Evolutionary conservation across 2,797 vertebrate species (phyloP).

Genomic region (Mallotus villosus): DNA sequence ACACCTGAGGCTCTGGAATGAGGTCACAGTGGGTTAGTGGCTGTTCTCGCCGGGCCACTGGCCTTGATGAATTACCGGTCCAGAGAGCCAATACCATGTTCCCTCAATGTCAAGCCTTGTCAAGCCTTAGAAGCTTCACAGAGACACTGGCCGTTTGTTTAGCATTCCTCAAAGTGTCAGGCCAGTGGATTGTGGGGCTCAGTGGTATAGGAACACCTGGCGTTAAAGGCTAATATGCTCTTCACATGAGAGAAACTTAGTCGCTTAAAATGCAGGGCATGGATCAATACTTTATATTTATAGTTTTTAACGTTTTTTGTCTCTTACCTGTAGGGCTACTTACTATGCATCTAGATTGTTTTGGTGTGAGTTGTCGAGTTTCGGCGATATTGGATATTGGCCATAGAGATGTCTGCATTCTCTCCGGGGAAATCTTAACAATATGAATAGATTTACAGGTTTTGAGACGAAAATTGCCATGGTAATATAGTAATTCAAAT

Average conservation of each 20-base stretch:
- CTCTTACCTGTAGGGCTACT: too few species aligned
- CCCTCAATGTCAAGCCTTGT: conserved; percentile 31
- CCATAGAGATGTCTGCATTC: too few species aligned
- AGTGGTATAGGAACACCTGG: not conserved
- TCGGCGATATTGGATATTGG: too few species aligned
- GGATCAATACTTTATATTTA: not conserved
- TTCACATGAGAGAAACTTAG: not conserved
- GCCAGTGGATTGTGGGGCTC: not conserved
- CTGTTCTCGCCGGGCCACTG: conserved; percentile 11
- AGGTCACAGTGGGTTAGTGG: conserved; percentile 27
- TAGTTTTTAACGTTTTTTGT: too few species aligned
- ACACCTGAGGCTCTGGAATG: conserved; percentile 12
- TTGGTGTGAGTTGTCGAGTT: too few species aligned
- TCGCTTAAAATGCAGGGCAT: not conserved
- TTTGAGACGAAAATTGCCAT: not conserved
- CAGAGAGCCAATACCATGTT: conserved; percentile 32
- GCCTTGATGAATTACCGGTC: conserved; percentile 36
- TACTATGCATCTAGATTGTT: too few species aligned
- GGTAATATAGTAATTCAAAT: not conserved
- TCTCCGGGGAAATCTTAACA: too few species aligned
- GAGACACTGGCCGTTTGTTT: conserved; percentile 9
- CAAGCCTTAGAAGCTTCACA: conserved; percentile 20
- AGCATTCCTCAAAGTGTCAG: conserved; percentile 8
- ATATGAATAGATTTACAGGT: not conserved
- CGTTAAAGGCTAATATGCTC: not conserved